phyloP scores from a whole-genome alignment of 2,797 vertebrate genomes.

The Synaphobranchus kaupii region DNA sequence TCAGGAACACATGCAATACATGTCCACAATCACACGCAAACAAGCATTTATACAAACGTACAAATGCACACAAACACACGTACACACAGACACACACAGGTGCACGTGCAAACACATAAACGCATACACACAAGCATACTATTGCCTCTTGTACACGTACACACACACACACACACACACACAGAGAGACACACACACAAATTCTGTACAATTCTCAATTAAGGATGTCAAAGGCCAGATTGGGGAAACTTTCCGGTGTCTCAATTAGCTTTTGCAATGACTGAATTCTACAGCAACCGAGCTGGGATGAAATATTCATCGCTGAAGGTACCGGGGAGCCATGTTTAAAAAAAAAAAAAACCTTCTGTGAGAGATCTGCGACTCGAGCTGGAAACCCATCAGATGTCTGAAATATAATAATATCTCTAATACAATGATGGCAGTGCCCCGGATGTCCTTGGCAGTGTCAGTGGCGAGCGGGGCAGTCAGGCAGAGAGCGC shows the following conservation, averaged over 20 bases:
- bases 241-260: not conserved
- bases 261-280: not conserved
- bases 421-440: not conserved
- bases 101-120: not conserved
- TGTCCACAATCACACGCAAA: too few relatives aligned
- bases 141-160: not conserved
- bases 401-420: not conserved
- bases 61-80: not conserved
- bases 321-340: not conserved
- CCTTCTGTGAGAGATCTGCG: not conserved
- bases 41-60: not conserved
- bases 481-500: not conserved
- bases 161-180: conserved; percentile 12
- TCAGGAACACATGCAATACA: too few relatives aligned
- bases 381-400: not conserved
- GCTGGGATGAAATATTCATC: not conserved
- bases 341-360: not conserved
- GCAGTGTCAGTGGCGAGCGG: not conserved
- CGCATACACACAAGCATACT: not conserved
- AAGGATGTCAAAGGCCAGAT: not conserved
- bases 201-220: not conserved
- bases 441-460: not conserved
- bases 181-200: not conserved
- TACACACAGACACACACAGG: not conserved
- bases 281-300: not conserved